Evolutionary conservation across 2,113 vertebrate species (phyloP), one percentile per base, ranked within the genome.

Genomic region (Larimichthys crocea): DNA sequence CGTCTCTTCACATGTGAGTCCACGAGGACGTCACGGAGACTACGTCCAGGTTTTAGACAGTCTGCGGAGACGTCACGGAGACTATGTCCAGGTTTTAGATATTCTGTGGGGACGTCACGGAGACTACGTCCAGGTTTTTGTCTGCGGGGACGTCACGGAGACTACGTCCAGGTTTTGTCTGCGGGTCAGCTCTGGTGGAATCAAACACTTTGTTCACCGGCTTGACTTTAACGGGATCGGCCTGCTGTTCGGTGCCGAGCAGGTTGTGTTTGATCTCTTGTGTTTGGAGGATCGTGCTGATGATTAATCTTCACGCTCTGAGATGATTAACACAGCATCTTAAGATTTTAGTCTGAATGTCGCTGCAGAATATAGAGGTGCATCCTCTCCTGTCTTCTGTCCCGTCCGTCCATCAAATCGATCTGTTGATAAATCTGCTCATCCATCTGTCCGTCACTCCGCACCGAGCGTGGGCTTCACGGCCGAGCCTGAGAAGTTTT

Each of bases 371-470:
- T 31, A n/a, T 0, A 15, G 6, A 42, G 35, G 46, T 3, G 31
- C 57, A 11, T 35, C 40, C 44, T 29, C 42, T 49, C 40, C 10
- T 53, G 52, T 59, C 68, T 20, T 42, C 46, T 7, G 31, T 48
- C 63, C 8, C 35, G 7, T 53, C 53, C 44, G n/a, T 49, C 61
- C 29, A 15, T 71, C 76, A 79, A n/a, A 42, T 74, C 35, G 71
- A 74, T 74, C 70, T 74, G 70, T 31, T 68, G 53, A 35, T 53
- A n/a, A 61, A 67, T 75, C 55, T 81, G 71, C 22, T 75, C 35
- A n/a, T 35, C 70, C 70, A 35, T 75, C 63, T 68, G 71, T 69
- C 68, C 49, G 0, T 72, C 49, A 16, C 46, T 55, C 20, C 62
- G 4, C 63, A 17, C 65, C 15, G 20, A 60, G 26, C 26, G 17